Percentiles rank a stretch among this genome's conserved stretches.
phyloP scores from a whole-genome alignment of 2,797 vertebrate species.

The Acanthurus lineatus region DNA sequence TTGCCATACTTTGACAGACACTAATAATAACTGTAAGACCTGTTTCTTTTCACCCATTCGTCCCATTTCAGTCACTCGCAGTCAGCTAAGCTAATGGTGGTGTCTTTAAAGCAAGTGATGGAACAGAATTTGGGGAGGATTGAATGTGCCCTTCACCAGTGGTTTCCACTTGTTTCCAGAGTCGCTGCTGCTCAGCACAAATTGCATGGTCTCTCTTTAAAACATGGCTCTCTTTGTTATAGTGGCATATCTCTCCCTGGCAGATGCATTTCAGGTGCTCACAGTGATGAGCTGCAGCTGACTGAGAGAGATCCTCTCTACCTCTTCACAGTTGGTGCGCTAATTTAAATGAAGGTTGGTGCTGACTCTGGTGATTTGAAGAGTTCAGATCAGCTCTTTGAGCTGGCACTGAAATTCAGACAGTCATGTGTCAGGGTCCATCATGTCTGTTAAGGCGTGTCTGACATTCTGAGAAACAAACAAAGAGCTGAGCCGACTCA shows the following conservation, averaged over 20 bases:
- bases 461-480: background rate
- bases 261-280: background rate
- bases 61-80: background rate
- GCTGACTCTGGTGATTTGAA: background rate
- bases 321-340: conserved; percentile 1
- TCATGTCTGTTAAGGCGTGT: background rate
- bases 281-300: background rate
- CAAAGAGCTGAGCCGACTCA: background rate
- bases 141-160: background rate
- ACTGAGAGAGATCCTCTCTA: background rate
- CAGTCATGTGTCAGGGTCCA: background rate
- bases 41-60: background rate
- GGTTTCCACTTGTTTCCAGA: background rate
- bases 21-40: background rate
- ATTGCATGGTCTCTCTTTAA: background rate
- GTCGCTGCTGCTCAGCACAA: background rate
- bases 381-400: background rate
- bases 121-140: background rate
- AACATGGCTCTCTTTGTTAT: conserved; percentile 1
- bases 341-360: background rate
- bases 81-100: background rate
- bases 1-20: background rate
- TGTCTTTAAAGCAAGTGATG: background rate
- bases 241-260: background rate
- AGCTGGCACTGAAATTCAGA: background rate